Conservation (phyloP, 2,797 vertebrate species). For the Notolabrus celidotus region DNA sequence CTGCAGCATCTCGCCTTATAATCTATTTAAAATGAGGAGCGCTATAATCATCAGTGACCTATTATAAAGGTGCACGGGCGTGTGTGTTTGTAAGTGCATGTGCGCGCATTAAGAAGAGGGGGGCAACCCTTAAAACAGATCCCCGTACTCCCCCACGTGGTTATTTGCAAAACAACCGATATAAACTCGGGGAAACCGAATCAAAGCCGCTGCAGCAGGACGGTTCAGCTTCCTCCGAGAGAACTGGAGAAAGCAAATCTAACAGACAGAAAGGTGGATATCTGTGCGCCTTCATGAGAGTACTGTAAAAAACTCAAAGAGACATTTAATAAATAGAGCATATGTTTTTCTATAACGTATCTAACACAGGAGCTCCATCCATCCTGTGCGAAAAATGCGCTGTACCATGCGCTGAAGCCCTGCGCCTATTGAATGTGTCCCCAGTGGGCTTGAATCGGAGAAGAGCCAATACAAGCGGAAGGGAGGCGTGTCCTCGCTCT, state of each 20-base stretch:
- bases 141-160: slow-evolving; percentile 91
- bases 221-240: slow-evolving; percentile 54
- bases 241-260: slow-evolving; percentile 15
- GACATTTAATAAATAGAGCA: slow-evolving; percentile 75
- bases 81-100: slow-evolving; percentile 43
- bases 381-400: slow-evolving; percentile 70
- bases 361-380: slow-evolving; percentile 64
- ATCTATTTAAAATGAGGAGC: slow-evolving; percentile 81
- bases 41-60: slow-evolving; percentile 84
- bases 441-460: slow-evolving; percentile 80
- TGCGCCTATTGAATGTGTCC: slow-evolving; percentile 79
- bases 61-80: slow-evolving; percentile 72
- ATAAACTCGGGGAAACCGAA: slow-evolving; percentile 73
- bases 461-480: slow-evolving; percentile 89
- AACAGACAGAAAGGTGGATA: neutral
- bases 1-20: slow-evolving; percentile 72
- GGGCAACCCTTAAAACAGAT: slow-evolving; percentile 76
- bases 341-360: slow-evolving; percentile 71
- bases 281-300: slow-evolving; percentile 16
- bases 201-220: slow-evolving; percentile 75
- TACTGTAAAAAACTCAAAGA: slow-evolving; percentile 65
- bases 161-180: slow-evolving; percentile 88
- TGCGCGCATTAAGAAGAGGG: neutral
- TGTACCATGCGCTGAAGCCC: slow-evolving; percentile 58
- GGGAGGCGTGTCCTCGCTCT: slow-evolving; percentile 86